Percentiles rank a stretch among this genome's conserved stretches.
These are phyloP conservation scores for Achroia grisella DNA, from an alignment of 1,140 invertebrate species.

Conservation along the genomic window DNA sequence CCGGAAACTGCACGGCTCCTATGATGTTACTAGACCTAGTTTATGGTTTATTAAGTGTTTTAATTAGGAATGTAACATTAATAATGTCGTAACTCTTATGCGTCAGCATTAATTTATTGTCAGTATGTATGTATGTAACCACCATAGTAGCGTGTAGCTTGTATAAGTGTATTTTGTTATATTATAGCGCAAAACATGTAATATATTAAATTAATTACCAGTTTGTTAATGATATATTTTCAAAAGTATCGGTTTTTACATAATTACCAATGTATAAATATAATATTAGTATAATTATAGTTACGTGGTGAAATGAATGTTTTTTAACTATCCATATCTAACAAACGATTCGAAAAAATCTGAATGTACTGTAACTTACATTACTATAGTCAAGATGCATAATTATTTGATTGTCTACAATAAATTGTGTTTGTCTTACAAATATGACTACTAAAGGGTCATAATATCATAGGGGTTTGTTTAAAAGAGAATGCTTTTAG, in stretches of 20 bases:
- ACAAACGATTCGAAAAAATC: slow-evolving; percentile 6
- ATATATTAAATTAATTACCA: slow-evolving; percentile 41
- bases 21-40: neutral
- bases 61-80: slow-evolving; percentile 6
- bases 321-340: slow-evolving; percentile 7
- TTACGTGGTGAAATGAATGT: neutral
- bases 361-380: neutral
- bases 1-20: slow-evolving; percentile 7
- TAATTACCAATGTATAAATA: slow-evolving; percentile 41
- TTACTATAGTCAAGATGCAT: too few species aligned
- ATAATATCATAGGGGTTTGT: too few species aligned
- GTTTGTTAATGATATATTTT: slow-evolving; percentile 34
- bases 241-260: slow-evolving; percentile 35
- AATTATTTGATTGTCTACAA: too few species aligned
- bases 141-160: slow-evolving; percentile 46
- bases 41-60: slow-evolving; percentile 6
- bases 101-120: slow-evolving; percentile 46
- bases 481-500: too few species aligned
- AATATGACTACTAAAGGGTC: too few species aligned
- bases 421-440: too few species aligned
- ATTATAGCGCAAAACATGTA: slow-evolving; percentile 62
- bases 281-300: slow-evolving; percentile 3
- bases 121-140: slow-evolving; percentile 45
- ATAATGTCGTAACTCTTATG: slow-evolving; percentile 17
- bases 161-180: slow-evolving; percentile 64